Evolutionary conservation across 2,888 invertebrate species (phyloP).

Genomic region (Chalcis sispes): DNA sequence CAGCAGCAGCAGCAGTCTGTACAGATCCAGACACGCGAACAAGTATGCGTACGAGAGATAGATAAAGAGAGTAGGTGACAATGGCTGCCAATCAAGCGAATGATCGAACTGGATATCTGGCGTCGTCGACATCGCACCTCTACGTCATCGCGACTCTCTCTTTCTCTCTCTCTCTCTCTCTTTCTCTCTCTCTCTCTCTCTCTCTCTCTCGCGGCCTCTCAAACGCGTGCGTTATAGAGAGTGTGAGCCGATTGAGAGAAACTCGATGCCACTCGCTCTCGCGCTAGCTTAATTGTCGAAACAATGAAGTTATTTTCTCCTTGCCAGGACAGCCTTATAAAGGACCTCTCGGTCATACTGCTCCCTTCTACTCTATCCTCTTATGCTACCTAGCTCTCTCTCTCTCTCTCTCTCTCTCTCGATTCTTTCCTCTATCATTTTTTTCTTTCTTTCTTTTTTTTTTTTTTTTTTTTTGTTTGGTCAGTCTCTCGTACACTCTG

Average conservation of each 20-base stretch:
- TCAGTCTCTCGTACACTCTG: too few species aligned
- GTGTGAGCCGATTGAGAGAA: neutral
- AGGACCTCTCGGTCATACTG: constrained; percentile 12
- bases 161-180: neutral
- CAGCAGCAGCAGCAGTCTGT: too few species aligned
- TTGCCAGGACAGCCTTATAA: neutral
- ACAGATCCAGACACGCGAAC: too few species aligned
- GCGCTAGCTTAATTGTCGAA: constrained; percentile 35
- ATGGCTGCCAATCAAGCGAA: constrained; percentile 61
- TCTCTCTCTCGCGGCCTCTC: too few species aligned
- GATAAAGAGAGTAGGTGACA: constrained; percentile 56
- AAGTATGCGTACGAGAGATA: constrained; percentile 3
- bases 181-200: too few species aligned
- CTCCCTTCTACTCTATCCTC: too few species aligned
- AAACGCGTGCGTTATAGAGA: neutral
- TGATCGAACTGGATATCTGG: constrained; percentile 44
- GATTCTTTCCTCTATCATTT: too few species aligned
- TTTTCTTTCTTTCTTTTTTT: too few species aligned
- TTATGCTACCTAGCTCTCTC: too few species aligned
- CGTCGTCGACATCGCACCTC: neutral
- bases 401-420: neutral
- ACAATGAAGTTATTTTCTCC: constrained; percentile 33
- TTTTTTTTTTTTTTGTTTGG: too few species aligned
- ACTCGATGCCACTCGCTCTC: constrained; percentile 12
- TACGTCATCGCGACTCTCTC: neutral